These are phyloP conservation scores for Synergus gifuensis DNA, from an alignment of 2,888 invertebrate species.

Conservation along the genomic window DNA sequence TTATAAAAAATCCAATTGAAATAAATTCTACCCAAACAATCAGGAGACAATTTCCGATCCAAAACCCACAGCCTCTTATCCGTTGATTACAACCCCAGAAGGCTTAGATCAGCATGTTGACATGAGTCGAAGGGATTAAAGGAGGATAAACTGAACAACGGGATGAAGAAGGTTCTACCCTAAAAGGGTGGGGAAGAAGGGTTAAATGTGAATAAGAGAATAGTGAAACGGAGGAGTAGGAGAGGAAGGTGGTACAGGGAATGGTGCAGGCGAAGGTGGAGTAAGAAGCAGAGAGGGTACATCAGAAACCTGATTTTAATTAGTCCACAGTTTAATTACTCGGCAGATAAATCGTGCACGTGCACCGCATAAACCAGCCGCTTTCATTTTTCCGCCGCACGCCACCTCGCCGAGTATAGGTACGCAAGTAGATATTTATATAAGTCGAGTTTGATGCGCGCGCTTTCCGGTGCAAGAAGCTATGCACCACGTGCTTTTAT, in stretches of 20 bases:
- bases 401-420: constrained; percentile 59
- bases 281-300: constrained; percentile 58
- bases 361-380: constrained; percentile 78
- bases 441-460: constrained; percentile 1
- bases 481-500: constrained; percentile 41
- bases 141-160: constrained; percentile 30
- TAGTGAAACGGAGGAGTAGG: constrained; percentile 52
- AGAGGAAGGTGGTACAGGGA: constrained; percentile 49
- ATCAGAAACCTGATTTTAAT: constrained; percentile 78
- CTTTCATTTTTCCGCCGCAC: constrained; percentile 76
- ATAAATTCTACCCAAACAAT: neutral
- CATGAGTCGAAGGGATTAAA: neutral
- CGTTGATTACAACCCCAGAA: neutral
- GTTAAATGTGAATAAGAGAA: constrained; percentile 49
- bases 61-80: neutral
- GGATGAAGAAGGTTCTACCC: constrained; percentile 40
- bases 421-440: constrained; percentile 43
- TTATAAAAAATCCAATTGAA: neutral
- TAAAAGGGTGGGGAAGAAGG: constrained; percentile 49
- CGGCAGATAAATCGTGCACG: constrained; percentile 78
- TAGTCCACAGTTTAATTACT: constrained; percentile 78
- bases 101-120: neutral
- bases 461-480: constrained; percentile 36
- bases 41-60: neutral
- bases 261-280: constrained; percentile 50